Evolutionary conservation across 2,113 vertebrate genomes (phyloP), one percentile per base, ranked within the genome.

Genomic region (Coptodon bakossiorum): DNA sequence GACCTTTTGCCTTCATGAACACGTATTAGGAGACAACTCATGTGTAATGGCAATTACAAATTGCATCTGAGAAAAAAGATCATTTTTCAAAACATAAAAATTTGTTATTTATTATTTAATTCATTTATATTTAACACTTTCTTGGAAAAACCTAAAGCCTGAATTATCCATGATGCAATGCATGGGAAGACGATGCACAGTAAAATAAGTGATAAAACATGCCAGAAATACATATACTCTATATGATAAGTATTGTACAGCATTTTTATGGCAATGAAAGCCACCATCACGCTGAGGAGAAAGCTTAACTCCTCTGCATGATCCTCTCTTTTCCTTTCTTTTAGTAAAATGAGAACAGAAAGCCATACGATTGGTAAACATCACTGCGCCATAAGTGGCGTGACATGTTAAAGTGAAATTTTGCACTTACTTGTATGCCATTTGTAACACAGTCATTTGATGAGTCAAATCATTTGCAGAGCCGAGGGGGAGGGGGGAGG

Each of bases 261-360:
- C 29, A 29, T 31, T 82, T 48, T 81, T 76, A 48, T 3, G 59
- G 19, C 3, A 9, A 9, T 10, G 7, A 19, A 6, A n/a, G 14
- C 34, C 10, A n/a, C 19, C 34, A 24, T 78, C 53, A 76, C 3
- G 9, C 71, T 50, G 43, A 76, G 43, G 24, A 4, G 24, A 71
- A 84, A 79, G 22, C 61, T 52, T 61, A 68, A 76, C 34, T 83
- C 29, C 22, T 6, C 73, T 31, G 85, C 38, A 10, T 43, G 16
- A 59, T 38, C 79, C 19, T 80, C 50, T 68, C 9, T 19, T 34
- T 53, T 10, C 80, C 80, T 87, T 85, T 48, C 53, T 76, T 81
- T 85, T 78, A 56, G 57, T 84, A 36, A 87, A 93, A 92, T 90
- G 66, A 91, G 81, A 93, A 91, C 86, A 88, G 36, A 16, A 22